Conservation (phyloP, 2,113 vertebrate species). For the Saguinus imperator region DNA sequence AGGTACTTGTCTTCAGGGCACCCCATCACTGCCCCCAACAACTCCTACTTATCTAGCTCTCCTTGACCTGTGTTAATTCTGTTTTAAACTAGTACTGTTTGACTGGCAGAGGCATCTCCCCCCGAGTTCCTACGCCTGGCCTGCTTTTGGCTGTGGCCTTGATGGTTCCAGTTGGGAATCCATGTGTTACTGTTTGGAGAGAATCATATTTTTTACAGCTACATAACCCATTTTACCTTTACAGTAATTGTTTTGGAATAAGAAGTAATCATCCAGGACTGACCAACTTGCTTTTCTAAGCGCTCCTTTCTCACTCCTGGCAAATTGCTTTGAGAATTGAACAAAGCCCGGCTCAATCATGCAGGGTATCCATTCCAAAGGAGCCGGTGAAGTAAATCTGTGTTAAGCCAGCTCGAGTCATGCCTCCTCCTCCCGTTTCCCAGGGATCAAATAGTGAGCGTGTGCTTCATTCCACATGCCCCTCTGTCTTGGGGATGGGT, state of each 20-base stretch:
- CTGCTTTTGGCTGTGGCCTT: conserved; percentile 60
- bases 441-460: conserved; percentile 58
- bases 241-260: conserved; percentile 86
- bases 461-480: background rate
- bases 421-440: conserved; percentile 60
- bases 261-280: conserved; percentile 87
- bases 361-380: conserved; percentile 80
- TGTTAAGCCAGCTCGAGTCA: conserved; percentile 67
- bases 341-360: conserved; percentile 85
- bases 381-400: conserved; percentile 79
- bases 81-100: background rate
- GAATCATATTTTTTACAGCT: conserved; percentile 82
- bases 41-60: background rate
- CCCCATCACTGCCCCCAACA: background rate
- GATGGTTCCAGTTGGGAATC: conserved; percentile 59
- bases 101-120: background rate
- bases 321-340: conserved; percentile 88
- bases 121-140: background rate
- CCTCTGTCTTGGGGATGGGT: background rate
- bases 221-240: conserved; percentile 82
- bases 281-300: conserved; percentile 83
- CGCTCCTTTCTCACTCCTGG: conserved; percentile 80
- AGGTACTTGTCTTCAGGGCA: background rate
- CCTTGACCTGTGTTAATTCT: conserved; percentile 16
- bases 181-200: conserved; percentile 73